Conservation (phyloP, 2,113 vertebrate genomes). For the Centrocercus urophasianus region DNA sequence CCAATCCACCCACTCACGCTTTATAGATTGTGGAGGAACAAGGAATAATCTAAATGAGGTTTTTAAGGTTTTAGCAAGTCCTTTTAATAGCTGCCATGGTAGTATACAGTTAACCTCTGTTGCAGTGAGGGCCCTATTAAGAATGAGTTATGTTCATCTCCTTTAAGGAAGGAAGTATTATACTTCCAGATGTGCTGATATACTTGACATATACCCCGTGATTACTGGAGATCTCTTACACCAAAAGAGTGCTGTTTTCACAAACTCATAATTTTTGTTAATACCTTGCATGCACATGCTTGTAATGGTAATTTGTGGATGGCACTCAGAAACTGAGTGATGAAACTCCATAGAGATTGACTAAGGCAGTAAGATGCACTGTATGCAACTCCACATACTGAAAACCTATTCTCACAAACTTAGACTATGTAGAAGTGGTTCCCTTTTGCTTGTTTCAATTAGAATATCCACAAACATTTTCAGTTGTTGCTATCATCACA, state of each 20-base stretch:
- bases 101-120: conserved; percentile 65
- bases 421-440: background rate
- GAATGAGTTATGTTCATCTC: conserved; percentile 45
- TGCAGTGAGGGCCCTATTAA: conserved; percentile 52
- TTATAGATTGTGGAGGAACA: conserved; percentile 17
- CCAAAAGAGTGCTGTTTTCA: background rate
- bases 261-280: conserved; percentile 37
- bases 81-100: conserved; percentile 31
- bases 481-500: conserved; percentile 10
- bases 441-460: conserved; percentile 1
- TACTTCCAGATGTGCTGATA: conserved; percentile 57
- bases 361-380: background rate
- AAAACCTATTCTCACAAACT: background rate
- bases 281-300: background rate
- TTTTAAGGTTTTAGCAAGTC: conserved; percentile 59
- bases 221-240: conserved; percentile 19
- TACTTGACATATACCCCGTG: conserved; percentile 55
- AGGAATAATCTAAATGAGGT: conserved; percentile 52
- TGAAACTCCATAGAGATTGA: background rate
- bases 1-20: background rate
- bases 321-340: background rate
- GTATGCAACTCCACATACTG: background rate
- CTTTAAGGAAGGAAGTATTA: conserved; percentile 46
- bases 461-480: conserved; percentile 31
- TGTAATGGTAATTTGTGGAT: conserved; percentile 30